Percentiles rank a stretch among this genome's conserved stretches.
These are phyloP conservation scores for Oedothorax gibbosus DNA, from an alignment of 1,140 invertebrate genomes.

Conservation along the genomic window DNA sequence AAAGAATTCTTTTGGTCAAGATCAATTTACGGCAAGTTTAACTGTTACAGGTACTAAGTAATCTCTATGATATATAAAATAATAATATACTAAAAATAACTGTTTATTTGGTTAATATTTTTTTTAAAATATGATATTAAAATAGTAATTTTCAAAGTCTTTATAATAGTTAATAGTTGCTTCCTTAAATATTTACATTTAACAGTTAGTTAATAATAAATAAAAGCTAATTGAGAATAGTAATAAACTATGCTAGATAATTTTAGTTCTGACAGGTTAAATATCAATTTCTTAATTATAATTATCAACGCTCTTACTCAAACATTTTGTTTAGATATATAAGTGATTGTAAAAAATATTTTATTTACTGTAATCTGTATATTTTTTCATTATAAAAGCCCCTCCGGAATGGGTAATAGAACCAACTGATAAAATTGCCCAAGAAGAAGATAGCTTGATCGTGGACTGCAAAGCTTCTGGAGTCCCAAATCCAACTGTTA, in stretches of 20 bases:
- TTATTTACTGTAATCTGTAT: too few species aligned
- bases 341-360: too few species aligned
- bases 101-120: too few species aligned
- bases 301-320: too few species aligned
- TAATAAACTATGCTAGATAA: not conserved
- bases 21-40: conserved; percentile 75
- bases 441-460: conserved; percentile 35
- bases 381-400: conserved; percentile 32
- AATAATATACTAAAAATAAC: not conserved
- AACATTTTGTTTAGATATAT: too few species aligned
- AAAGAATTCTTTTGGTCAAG: conserved; percentile 76
- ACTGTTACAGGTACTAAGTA: conserved; percentile 77
- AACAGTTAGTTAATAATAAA: not conserved
- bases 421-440: conserved; percentile 38
- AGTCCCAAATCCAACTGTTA: conserved; percentile 58
- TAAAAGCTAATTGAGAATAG: not conserved
- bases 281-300: too few species aligned
- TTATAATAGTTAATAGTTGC: not conserved
- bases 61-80: not conserved
- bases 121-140: too few species aligned
- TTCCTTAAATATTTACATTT: not conserved
- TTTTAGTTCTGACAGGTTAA: not conserved
- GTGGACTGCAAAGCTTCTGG: conserved; percentile 61
- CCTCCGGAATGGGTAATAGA: conserved; percentile 61
- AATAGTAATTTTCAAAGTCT: not conserved